Percentiles rank a stretch among this genome's conserved stretches.
Conservation (phyloP, 2,113 vertebrate genomes). For the Xerus inauris region DNA sequence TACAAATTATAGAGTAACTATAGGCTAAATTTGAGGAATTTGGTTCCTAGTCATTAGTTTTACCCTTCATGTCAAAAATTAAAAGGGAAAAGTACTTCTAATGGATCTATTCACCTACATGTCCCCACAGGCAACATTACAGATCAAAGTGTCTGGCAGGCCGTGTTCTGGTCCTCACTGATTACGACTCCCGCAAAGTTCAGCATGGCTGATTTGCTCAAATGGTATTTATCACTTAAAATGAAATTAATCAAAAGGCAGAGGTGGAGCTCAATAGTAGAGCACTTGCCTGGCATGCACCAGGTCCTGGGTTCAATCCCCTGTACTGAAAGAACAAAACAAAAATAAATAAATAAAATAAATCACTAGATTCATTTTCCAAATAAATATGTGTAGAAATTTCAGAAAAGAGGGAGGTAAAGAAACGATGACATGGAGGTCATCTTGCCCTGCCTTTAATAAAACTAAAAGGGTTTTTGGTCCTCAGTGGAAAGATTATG, state of each 20-base stretch:
- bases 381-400: not conserved
- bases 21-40: not conserved
- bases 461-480: not conserved
- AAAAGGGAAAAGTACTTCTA: constrained; percentile 14
- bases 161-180: not conserved
- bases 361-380: not conserved
- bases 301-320: not conserved
- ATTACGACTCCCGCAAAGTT: not conserved
- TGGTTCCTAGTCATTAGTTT: not conserved
- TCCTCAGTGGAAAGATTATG: not conserved
- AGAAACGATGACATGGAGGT: not conserved
- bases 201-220: not conserved
- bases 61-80: constrained; percentile 7
- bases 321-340: not conserved
- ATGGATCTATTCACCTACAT: not conserved
- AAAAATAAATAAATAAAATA: not conserved
- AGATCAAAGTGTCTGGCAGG: not conserved
- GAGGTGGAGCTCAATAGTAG: not conserved
- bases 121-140: not conserved
- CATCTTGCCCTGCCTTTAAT: not conserved
- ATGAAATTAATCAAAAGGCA: not conserved
- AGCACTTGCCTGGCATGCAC: not conserved
- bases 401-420: not conserved
- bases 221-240: constrained; percentile 28
- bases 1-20: not conserved